phyloP scores from a whole-genome alignment of 1,140 invertebrate species.

The Camponotus vicinus region DNA sequence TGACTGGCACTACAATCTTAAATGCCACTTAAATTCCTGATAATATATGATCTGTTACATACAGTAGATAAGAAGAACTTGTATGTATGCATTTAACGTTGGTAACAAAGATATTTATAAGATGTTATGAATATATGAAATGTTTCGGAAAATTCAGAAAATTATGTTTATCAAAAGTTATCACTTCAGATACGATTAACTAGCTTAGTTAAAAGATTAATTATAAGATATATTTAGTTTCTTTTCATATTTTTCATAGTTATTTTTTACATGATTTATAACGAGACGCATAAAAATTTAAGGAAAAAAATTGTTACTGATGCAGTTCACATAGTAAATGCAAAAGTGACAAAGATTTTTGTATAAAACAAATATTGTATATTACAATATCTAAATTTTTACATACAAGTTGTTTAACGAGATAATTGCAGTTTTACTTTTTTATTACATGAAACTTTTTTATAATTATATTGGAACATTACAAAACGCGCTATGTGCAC shows the following conservation, averaged over 20 bases:
- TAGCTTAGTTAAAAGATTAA: not conserved
- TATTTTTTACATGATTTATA: conserved; percentile 12
- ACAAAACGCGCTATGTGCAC: no score
- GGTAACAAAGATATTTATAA: not conserved
- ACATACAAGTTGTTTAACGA: not conserved
- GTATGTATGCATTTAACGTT: not conserved
- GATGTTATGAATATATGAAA: not conserved
- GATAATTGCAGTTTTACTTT: not conserved
- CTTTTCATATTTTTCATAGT: no score
- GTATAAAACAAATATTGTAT: conserved; percentile 8
- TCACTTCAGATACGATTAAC: not conserved
- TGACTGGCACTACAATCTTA: not conserved
- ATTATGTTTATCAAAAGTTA: not conserved
- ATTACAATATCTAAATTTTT: not conserved
- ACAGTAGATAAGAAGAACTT: not conserved
- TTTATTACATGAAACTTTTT: not conserved
- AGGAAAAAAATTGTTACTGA: not conserved
- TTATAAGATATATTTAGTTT: not conserved
- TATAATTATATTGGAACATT: not conserved
- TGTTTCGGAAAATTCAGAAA: not conserved
- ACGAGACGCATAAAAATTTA: not conserved
- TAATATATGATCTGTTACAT: conserved; percentile 22
- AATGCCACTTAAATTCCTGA: not conserved
- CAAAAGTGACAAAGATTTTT: not conserved
- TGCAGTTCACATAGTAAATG: not conserved